Conservation (phyloP, 2,888 invertebrate species). For the Chloroclysta siterata region DNA sequence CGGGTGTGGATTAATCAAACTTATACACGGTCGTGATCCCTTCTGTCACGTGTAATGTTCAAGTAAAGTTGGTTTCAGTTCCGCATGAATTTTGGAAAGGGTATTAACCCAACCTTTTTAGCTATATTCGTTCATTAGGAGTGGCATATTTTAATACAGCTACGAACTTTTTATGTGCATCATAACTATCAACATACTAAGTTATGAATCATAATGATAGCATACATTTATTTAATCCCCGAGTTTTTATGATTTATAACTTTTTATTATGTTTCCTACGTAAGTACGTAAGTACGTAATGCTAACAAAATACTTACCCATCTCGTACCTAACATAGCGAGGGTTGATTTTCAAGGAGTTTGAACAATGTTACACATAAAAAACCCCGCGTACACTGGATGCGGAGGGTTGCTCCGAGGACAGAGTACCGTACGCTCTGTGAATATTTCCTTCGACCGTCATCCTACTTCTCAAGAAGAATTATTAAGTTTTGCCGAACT, state of each 20-base stretch:
- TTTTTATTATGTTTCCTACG: slow-evolving; percentile 52
- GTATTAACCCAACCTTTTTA: background rate
- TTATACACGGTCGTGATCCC: slow-evolving; percentile 38
- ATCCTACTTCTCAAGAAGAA: slow-evolving; percentile 84
- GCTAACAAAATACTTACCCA: slow-evolving; percentile 56
- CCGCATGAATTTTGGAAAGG: background rate
- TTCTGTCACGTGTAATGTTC: slow-evolving; percentile 19
- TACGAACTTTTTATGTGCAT: background rate
- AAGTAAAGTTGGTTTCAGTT: slow-evolving; percentile 4
- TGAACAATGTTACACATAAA: slow-evolving; percentile 70
- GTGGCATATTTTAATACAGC: background rate
- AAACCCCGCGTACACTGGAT: slow-evolving; percentile 69
- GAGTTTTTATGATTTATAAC: background rate
- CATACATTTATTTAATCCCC: background rate
- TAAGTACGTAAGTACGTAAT: slow-evolving; percentile 49
- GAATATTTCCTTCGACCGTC: slow-evolving; percentile 82
- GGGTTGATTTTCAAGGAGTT: slow-evolving; percentile 59
- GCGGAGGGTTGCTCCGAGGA: slow-evolving; percentile 66
- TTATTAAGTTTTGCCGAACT: slow-evolving; percentile 84
- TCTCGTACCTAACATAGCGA: slow-evolving; percentile 54
- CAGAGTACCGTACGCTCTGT: slow-evolving; percentile 69
- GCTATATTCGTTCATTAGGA: background rate
- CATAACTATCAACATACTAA: background rate
- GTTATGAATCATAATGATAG: background rate
- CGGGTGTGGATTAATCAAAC: slow-evolving; percentile 51